A percentile compares a stretch with the other conserved stretches of the same genome.
Conservation (phyloP, 2,797 vertebrate species). For the Gorsachius magnificus region DNA sequence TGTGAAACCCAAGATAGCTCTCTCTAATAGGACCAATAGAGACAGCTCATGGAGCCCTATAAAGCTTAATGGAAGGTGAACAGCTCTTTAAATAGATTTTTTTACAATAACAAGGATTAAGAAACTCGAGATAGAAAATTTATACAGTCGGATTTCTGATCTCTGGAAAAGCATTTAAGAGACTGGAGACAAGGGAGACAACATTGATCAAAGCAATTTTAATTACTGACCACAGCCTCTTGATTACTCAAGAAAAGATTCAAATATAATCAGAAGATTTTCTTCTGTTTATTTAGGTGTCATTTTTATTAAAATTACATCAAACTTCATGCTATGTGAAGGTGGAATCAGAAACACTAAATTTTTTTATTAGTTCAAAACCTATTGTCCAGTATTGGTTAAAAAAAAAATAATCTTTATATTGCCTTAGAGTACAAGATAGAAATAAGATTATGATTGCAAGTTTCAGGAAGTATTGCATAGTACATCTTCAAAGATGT, state of each 20-base stretch:
- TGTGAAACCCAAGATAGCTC: not conserved
- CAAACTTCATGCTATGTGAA: not conserved
- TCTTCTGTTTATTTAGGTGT: not conserved
- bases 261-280: not conserved
- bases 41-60: not conserved
- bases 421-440: not conserved
- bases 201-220: not conserved
- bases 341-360: not conserved
- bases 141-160: not conserved
- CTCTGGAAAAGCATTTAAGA: not conserved
- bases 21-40: not conserved
- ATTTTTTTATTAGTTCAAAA: not conserved
- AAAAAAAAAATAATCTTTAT: not conserved
- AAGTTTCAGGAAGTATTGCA: not conserved
- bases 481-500: not conserved
- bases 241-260: not conserved
- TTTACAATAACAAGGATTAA: not conserved
- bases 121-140: not conserved
- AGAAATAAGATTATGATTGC: not conserved
- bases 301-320: not conserved
- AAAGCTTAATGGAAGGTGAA: not conserved
- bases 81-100: not conserved
- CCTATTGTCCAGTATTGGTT: not conserved
- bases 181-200: not conserved
- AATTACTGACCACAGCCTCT: not conserved